Evolutionary conservation across 2,113 vertebrate genomes (phyloP).

Genomic region (Microtus richardsoni): DNA sequence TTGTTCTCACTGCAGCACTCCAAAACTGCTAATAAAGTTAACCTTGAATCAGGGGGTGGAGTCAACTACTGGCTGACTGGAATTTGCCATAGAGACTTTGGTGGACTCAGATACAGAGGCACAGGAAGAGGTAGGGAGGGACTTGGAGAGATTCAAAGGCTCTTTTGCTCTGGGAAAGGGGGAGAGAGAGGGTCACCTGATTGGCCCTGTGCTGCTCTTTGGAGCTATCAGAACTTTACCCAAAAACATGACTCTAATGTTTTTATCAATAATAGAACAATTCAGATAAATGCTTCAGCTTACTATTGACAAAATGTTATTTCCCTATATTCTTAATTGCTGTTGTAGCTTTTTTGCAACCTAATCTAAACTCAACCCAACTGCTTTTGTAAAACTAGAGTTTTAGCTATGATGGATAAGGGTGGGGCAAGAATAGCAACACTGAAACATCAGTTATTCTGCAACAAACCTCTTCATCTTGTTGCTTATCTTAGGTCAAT

Average conservation of each 20-base stretch:
- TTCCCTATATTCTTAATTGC: slow-evolving; percentile 87
- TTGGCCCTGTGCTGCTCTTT: neutral
- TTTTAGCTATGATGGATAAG: neutral
- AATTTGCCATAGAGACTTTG: neutral
- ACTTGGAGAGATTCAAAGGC: neutral
- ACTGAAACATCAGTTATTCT: neutral
- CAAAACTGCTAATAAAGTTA: neutral
- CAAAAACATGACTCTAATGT: neutral
- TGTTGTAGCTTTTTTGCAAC: neutral
- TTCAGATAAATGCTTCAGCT: slow-evolving; percentile 81
- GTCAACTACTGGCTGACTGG: neutral
- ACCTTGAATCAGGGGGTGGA: neutral
- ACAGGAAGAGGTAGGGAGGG: neutral
- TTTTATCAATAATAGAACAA: neutral
- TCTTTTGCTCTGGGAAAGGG: neutral
- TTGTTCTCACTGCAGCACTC: neutral
- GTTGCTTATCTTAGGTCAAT: neutral
- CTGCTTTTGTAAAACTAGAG: neutral
- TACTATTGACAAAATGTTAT: slow-evolving; percentile 92
- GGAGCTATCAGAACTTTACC: neutral
- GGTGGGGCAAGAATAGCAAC: fast-evolving
- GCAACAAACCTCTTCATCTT: neutral
- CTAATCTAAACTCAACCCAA: neutral
- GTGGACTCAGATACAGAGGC: neutral
- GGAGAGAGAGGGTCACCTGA: neutral